Conservation (phyloP, 2,797 vertebrate genomes). For the Spea hammondii region DNA sequence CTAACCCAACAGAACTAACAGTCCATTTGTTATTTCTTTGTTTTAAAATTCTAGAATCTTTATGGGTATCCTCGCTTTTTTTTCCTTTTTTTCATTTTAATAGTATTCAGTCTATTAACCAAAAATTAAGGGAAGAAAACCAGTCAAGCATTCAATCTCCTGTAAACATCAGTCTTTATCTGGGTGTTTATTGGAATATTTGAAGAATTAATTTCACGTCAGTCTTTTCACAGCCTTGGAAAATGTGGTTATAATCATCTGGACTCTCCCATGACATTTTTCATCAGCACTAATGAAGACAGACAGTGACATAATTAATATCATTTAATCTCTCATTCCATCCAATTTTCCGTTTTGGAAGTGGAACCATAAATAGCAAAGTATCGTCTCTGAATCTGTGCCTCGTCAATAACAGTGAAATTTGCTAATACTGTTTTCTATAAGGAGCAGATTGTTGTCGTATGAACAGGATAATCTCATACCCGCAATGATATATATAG, state of each 20-base stretch:
- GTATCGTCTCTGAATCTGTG: not conserved
- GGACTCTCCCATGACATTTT: not conserved
- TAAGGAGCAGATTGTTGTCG: not conserved
- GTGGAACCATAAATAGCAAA: not conserved
- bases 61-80: no score
- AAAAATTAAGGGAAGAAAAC: no score
- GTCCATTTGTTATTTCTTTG: no score
- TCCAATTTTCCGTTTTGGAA: not conserved
- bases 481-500: no score
- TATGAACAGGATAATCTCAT: no score
- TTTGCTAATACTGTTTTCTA: not conserved
- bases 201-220: not conserved
- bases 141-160: no score
- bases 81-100: no score
- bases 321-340: not conserved
- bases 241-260: not conserved
- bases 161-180: no score
- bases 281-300: not conserved
- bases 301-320: constrained; percentile 2
- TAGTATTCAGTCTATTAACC: no score
- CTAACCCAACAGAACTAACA: no score
- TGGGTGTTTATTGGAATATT: not conserved
- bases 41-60: no score
- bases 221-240: not conserved
- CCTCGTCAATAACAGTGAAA: not conserved